These are phyloP conservation scores for Chromoteleia sp. DNA, from an alignment of 2,888 invertebrate genomes.

Conservation along the genomic window DNA sequence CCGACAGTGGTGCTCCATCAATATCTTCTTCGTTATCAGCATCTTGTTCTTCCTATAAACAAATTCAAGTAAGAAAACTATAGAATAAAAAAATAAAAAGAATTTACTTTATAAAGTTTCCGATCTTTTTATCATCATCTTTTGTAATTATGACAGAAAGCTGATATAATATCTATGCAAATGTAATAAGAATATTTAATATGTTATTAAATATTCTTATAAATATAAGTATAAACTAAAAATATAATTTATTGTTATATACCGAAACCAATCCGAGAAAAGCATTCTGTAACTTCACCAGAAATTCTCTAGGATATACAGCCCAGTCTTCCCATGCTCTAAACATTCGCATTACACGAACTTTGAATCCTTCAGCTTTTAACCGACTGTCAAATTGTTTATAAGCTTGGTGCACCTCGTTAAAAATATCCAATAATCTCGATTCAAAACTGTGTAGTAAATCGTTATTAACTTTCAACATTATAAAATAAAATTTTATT, in stretches of 20 bases:
- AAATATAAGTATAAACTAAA: no score
- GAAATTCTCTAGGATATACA: constrained; percentile 96
- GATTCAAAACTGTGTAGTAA: constrained; percentile 92
- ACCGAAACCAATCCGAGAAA: constrained; percentile 91
- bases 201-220: no score
- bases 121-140: no score
- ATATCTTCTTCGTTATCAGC: constrained; percentile 88
- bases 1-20: constrained; percentile 89
- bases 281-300: constrained; percentile 94
- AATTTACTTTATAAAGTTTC: no score
- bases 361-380: constrained; percentile 98
- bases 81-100: no score
- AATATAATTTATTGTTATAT: constrained; percentile 17
- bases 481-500: no score
- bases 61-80: background rate
- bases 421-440: constrained; percentile 92
- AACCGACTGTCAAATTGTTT: constrained; percentile 92
- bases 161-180: no score
- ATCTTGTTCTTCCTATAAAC: constrained; percentile 78
- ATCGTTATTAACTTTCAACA: no score
- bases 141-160: no score
- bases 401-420: constrained; percentile 90
- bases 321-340: constrained; percentile 99
- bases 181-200: no score
- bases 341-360: constrained; percentile 94